Base-by-base conservation (phyloP, 2,888 invertebrate genomes). In the Cybosia mesomella region DNA sequence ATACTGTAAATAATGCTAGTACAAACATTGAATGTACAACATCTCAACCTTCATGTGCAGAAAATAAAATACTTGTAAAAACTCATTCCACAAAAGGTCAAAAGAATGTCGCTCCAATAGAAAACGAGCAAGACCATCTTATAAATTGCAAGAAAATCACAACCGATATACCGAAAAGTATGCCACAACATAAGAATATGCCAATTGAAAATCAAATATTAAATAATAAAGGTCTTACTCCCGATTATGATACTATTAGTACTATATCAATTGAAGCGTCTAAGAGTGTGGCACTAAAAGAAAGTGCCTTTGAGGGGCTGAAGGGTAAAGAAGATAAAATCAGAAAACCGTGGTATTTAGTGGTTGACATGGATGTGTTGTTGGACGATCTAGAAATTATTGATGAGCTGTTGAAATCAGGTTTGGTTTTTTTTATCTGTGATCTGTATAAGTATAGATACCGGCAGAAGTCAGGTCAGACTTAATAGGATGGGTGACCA, bases 331-430 rank as follows among this genome's bases (percentile, higher is more conserved):
- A 9, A 0, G 63, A 32, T 71, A 72, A 9, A 49, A 49, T 9
- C n/a, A n/a, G 7, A 9, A n/a, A 49, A n/a, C 49, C 49, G 0
- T 84, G 85, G 85, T 89, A 83, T 55, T 65, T 90, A 1, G 78
- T 83, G 0, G 79, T 72, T 0, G 90, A 89, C 49, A 73, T 80
- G 0, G 78, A 85, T 1, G 77, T 83, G 0, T 58, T 89, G 2
- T 60, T 90, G 0, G 69, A 86, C 0, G 75, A 87, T 2, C 80
- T 77, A 11, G 74, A 82, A 0, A 73, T 80, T 1, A 73, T 90
- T 13, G 83, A 83, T 0, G 55, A 74, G 1, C 71, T 83, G 21
- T 75, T 88, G 0, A 57, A 76, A 3, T 70, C 75, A 9, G 87
- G 89, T 89, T 68, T 74, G 78, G 73, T 15, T 64, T n/a, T 43